Evolutionary conservation across 2,888 invertebrate genomes (phyloP), one percentile per base, ranked within the genome.

Genomic region (Sisyra terminalis): DNA sequence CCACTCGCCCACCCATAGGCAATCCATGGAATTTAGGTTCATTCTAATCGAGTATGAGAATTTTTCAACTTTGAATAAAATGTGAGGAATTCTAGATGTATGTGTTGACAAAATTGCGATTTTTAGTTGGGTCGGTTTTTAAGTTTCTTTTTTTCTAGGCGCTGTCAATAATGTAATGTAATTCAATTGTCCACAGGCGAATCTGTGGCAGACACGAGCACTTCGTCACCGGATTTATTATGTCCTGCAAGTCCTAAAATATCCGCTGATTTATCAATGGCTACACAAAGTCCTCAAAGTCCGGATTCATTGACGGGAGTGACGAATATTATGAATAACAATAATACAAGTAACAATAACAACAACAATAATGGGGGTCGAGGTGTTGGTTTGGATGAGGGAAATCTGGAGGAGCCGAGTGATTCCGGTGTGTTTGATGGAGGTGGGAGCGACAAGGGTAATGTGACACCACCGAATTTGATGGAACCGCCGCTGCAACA

Each of bases 181-280:
- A 14, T 30, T 39, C 39, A 39, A 34, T 14, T 37, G 18, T 65
- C 60, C 61, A 55, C 75, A 81, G 83, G 83, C 70, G 89, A 88
- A 73, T 88, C 87, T 63, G 82, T 87, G 69, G 87, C 87, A 63
- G 89, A 89, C 69, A 87, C 88, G 63, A 87, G 85, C 65, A 87
- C 87, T 62, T 87, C 88, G 62, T 89, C 88, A 61, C 87, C 87
- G 64, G 88, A 88, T 70, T 75, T 83, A 55, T 69, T 74, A 57
- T 79, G 81, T 63, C 85, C 86, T 61, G 75, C 81, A 63, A 87
- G 87, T 60, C 86, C 86, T 61, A 78, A 78, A 67, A 71, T 73
- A 18, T 37, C 37, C 15, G 16, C 40, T 14, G 40, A 40, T 14
- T 13, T 31, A n/a, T 13, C 40, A 15, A 40, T 17, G 40, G 40